Conservation (phyloP, 1,140 invertebrate species). For the Stenopsyche tienmushanensis region DNA sequence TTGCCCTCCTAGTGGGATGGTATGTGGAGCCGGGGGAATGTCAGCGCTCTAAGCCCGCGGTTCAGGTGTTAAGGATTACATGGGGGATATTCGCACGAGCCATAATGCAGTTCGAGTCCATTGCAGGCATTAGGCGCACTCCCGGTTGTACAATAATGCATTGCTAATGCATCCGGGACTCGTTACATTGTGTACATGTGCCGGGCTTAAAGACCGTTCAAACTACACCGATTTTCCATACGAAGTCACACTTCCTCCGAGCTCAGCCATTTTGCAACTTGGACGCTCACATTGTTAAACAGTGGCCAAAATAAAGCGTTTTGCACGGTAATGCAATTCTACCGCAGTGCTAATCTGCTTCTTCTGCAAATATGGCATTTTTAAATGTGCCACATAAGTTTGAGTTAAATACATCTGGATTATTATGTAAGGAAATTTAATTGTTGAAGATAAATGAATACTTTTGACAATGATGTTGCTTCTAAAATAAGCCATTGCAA, state of each 20-base stretch:
- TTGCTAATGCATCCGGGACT: background rate
- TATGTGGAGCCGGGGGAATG: no score
- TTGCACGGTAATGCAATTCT: background rate
- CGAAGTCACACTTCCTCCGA: background rate
- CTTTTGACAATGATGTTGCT: no score
- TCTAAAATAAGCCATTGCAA: no score
- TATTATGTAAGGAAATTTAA: no score
- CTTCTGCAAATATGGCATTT: background rate
- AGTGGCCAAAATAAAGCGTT: background rate
- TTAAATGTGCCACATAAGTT: no score
- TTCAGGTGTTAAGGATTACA: conserved; percentile 18
- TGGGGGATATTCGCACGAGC: background rate
- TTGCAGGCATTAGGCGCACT: conserved; percentile 16
- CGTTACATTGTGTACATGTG: background rate
- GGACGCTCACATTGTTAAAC: background rate
- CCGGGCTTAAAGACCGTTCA: background rate
- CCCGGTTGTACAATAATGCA: conserved; percentile 14
- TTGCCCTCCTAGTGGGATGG: no score
- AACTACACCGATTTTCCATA: background rate
- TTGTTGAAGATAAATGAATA: no score
- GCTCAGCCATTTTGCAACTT: background rate
- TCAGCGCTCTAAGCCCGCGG: conserved; percentile 4
- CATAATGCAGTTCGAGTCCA: background rate
- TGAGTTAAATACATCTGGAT: no score
- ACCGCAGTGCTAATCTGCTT: background rate